Conservation (phyloP, 2,797 vertebrate genomes). For the Syncerus caffer region DNA sequence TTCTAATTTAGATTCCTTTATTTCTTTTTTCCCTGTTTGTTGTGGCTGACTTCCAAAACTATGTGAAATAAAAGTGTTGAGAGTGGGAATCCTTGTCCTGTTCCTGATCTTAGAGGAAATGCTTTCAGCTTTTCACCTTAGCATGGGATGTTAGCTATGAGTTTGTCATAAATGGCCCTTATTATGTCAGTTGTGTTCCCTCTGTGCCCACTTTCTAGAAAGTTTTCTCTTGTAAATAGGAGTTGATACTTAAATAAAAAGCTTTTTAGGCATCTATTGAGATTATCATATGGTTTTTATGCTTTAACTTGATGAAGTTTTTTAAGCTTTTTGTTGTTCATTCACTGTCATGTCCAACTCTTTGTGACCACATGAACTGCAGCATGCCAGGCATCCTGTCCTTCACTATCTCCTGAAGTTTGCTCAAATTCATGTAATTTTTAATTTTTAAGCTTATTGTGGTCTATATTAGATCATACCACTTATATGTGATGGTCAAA, state of each 20-base stretch:
- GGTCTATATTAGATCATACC: background rate
- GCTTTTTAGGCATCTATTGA: background rate
- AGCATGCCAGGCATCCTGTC: background rate
- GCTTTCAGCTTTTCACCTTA: background rate
- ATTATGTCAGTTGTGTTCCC: background rate
- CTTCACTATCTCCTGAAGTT: background rate
- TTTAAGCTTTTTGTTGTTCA: background rate
- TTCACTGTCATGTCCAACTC: background rate
- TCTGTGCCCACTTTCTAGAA: background rate
- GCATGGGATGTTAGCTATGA: background rate
- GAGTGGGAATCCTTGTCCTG: background rate
- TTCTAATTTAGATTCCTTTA: background rate
- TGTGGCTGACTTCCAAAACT: background rate
- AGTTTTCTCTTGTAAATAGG: background rate
- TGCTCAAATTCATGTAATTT: background rate
- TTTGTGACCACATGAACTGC: background rate
- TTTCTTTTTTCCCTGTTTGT: background rate
- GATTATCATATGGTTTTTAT: background rate
- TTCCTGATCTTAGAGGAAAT: background rate
- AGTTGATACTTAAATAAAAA: background rate
- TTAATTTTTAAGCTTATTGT: background rate
- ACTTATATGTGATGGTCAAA: background rate
- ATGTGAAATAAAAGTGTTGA: background rate
- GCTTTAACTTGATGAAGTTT: background rate
- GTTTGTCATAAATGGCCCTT: background rate